Conservation (phyloP, 1,140 invertebrate species). For the Scaptomyza hsui region DNA sequence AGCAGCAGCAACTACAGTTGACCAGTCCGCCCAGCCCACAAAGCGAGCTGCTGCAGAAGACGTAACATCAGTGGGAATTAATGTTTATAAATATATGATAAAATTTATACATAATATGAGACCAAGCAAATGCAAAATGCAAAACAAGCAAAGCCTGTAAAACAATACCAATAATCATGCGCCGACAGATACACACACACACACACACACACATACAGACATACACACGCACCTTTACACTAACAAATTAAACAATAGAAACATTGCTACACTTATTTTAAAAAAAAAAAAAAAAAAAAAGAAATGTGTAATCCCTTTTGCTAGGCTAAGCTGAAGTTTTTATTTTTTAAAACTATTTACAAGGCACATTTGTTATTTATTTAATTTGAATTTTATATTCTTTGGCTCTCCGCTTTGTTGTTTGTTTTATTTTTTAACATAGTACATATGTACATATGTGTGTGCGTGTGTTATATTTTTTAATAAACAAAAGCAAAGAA, state of each 20-base stretch:
- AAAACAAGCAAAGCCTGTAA: constrained; percentile 58
- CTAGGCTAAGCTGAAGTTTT: constrained; percentile 60
- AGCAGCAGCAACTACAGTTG: constrained; percentile 55
- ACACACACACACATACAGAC: constrained; percentile 21
- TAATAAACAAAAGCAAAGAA: constrained; percentile 24
- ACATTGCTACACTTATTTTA: constrained; percentile 9
- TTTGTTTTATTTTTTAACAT: constrained; percentile 28
- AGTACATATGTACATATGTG: constrained; percentile 14
- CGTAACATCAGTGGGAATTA: constrained; percentile 84
- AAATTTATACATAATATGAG: constrained; percentile 77
- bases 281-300: constrained; percentile 6
- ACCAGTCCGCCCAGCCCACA: constrained; percentile 82
- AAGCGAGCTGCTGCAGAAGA: constrained; percentile 83
- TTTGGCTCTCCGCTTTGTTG: constrained; percentile 46
- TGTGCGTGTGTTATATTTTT: constrained; percentile 41
- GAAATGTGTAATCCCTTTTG: constrained; percentile 21
- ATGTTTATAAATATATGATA: constrained; percentile 84
- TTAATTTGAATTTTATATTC: constrained; percentile 39
- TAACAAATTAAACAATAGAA: constrained; percentile 10
- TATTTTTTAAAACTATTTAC: constrained; percentile 65
- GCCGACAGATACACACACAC: constrained; percentile 18
- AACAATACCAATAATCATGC: constrained; percentile 31
- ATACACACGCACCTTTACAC: constrained; percentile 10
- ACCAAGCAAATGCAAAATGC: constrained; percentile 66
- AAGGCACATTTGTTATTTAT: constrained; percentile 76